Conservation (phyloP, 2,113 vertebrate species). For the Pelusios castaneus region DNA sequence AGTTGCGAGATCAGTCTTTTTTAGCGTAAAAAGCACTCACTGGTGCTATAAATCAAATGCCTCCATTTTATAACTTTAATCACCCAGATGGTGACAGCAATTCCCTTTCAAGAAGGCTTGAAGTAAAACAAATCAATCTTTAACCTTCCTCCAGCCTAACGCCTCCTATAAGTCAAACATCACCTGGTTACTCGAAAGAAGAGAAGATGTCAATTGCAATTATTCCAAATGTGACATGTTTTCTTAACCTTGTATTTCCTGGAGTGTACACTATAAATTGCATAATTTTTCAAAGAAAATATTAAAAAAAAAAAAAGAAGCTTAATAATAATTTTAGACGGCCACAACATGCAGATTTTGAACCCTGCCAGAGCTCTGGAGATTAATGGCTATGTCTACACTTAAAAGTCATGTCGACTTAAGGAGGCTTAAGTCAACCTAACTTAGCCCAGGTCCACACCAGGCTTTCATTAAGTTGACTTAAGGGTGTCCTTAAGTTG, state of each 20-base stretch:
- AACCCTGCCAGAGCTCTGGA: neutral
- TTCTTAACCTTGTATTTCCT: neutral
- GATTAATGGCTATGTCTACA: no score
- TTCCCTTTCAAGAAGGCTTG: neutral
- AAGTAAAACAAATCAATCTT: conserved; percentile 1
- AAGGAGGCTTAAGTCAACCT: no score
- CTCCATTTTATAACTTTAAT: conserved; percentile 18
- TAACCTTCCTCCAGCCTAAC: neutral
- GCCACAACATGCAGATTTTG: neutral
- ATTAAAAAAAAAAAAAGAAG: neutral
- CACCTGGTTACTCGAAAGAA: neutral
- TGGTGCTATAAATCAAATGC: conserved; percentile 20
- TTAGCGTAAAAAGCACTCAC: conserved; percentile 5
- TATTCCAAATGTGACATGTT: neutral
- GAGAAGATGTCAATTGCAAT: neutral
- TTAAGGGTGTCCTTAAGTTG: no score
- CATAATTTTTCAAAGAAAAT: neutral
- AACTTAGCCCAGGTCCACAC: no score
- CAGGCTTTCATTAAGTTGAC: no score
- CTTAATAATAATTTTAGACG: neutral
- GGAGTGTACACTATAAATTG: neutral
- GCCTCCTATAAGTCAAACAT: neutral
- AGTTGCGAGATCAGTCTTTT: conserved; percentile 15
- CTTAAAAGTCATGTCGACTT: no score
- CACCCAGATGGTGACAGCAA: neutral